Conservation (phyloP, 2,113 vertebrate genomes). For the Pterophyllum scalare region DNA sequence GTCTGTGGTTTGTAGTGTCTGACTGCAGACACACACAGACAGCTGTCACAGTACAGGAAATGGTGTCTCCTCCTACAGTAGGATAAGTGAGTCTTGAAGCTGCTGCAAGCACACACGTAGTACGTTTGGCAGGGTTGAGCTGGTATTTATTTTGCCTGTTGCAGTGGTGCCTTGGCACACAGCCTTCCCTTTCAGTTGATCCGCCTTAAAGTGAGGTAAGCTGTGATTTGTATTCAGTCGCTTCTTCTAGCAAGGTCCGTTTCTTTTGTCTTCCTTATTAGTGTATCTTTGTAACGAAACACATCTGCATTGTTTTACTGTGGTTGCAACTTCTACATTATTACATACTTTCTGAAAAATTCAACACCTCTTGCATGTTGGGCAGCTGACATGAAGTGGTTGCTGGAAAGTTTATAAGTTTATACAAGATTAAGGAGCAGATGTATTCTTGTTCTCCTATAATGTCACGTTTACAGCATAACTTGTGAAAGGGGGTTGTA, state of each 20-base stretch:
- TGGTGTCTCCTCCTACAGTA: constrained; percentile 57
- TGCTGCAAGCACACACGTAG: constrained; percentile 38
- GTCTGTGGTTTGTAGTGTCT: constrained; percentile 54
- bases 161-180: constrained; percentile 34
- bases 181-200: constrained; percentile 7
- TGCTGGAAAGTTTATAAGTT: neutral
- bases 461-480: neutral
- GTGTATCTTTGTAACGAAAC: neutral
- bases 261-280: constrained; percentile 5
- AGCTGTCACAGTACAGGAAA: constrained; percentile 56
- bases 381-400: neutral
- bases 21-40: constrained; percentile 42
- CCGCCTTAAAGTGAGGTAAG: constrained; percentile 59
- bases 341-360: neutral
- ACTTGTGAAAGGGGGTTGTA: neutral
- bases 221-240: constrained; percentile 22
- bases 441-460: constrained; percentile 11
- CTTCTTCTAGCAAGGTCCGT: neutral
- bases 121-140: constrained; percentile 26
- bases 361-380: neutral
- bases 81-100: constrained; percentile 2
- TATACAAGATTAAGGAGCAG: neutral
- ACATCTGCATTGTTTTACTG: neutral
- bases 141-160: constrained; percentile 31
- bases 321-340: neutral